These are phyloP conservation scores for Hydrolagus affinis DNA, from an alignment of 2,113 vertebrate species.

Conservation along the genomic window DNA sequence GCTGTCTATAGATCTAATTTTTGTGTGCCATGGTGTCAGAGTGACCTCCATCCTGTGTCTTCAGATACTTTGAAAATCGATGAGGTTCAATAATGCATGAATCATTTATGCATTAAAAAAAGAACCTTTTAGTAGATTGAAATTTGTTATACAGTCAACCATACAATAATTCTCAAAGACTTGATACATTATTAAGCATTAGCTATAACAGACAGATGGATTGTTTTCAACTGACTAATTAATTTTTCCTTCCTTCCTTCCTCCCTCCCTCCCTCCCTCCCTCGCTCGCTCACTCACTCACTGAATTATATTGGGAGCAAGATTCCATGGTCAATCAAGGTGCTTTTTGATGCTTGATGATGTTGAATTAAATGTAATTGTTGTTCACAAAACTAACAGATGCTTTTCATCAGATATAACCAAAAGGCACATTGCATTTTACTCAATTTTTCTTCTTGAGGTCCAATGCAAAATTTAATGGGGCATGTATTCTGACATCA, in stretches of 20 bases:
- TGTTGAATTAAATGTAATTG: background rate
- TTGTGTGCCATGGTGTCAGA: background rate
- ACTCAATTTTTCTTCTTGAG: background rate
- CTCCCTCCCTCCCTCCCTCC: too few species aligned
- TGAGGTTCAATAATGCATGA: background rate
- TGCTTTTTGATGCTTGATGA: background rate
- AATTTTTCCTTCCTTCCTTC: background rate
- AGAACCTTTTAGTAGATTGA: background rate
- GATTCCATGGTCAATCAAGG: background rate
- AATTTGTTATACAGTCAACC: background rate
- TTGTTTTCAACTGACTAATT: conserved; percentile 4
- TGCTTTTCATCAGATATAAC: background rate
- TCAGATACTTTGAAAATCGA: background rate
- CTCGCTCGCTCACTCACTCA: too few species aligned
- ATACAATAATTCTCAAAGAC: background rate
- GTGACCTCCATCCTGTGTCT: background rate
- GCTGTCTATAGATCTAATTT: too few species aligned
- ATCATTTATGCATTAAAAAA: background rate
- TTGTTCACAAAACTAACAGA: background rate
- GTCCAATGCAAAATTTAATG: background rate
- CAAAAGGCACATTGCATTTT: background rate
- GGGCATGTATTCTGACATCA: background rate
- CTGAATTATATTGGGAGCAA: background rate
- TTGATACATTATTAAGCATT: conserved; percentile 9
- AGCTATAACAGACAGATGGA: background rate